A percentile compares a stretch with the other conserved stretches of the same genome.
phyloP scores from a whole-genome alignment of 2,888 invertebrate genomes.

The Choristoneura rosaceana region DNA sequence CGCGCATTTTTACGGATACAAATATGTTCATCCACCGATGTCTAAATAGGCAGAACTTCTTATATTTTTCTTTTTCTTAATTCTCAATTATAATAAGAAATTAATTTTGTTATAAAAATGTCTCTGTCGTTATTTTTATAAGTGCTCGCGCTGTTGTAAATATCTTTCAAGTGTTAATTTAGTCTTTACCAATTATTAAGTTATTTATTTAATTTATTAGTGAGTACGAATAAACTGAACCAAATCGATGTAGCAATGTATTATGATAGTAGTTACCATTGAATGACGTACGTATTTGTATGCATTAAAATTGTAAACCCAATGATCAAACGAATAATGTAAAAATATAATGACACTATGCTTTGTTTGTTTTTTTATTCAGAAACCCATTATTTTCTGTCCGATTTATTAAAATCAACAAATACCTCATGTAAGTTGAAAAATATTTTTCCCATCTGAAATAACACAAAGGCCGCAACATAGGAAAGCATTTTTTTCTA shows the following conservation, averaged over 20 bases:
- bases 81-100: constrained; percentile 15
- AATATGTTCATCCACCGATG: constrained; percentile 45
- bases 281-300: constrained; percentile 50
- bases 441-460: too few relatives aligned
- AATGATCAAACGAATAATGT: constrained; percentile 44
- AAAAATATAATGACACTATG: constrained; percentile 49
- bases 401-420: too few relatives aligned
- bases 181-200: constrained; percentile 44
- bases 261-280: constrained; percentile 63
- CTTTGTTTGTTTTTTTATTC: constrained; percentile 50
- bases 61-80: constrained; percentile 1
- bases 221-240: constrained; percentile 49
- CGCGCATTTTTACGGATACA: constrained; percentile 5
- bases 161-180: constrained; percentile 47
- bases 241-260: constrained; percentile 41
- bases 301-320: constrained; percentile 45
- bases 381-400: background rate
- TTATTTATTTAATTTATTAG: constrained; percentile 62
- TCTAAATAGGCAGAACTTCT: constrained; percentile 38
- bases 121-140: constrained; percentile 41
- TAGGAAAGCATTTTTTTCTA: too few relatives aligned
- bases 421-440: too few relatives aligned
- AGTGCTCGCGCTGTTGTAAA: constrained; percentile 71
- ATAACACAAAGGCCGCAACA: too few relatives aligned
- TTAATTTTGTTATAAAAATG: constrained; percentile 32